phyloP scores from a whole-genome alignment of 2,888 invertebrate species.

The Micoletzkya japonica region DNA sequence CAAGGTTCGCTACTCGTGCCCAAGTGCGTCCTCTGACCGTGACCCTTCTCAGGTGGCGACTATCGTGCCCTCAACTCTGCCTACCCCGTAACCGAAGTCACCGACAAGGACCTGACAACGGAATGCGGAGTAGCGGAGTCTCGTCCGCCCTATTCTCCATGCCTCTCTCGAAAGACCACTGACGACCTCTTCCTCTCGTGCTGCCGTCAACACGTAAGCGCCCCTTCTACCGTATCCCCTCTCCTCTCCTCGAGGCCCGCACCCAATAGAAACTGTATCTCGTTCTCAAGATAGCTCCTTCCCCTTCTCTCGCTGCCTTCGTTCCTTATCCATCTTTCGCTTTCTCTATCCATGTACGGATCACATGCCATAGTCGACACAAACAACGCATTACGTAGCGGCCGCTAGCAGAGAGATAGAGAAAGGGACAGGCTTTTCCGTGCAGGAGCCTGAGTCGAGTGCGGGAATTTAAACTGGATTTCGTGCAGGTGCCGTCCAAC shows the following conservation, averaged over 20 bases:
- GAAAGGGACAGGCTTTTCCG: no score
- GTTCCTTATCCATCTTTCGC: no score
- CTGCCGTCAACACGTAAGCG: conserved; percentile 53
- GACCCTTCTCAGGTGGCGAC: conserved; percentile 42
- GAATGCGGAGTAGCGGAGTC: conserved; percentile 52
- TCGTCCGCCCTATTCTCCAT: conserved; percentile 58
- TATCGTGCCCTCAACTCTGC: conserved; percentile 47
- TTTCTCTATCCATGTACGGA: no score
- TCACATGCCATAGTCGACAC: no score
- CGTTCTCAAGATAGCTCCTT: no score
- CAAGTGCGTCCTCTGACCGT: conserved; percentile 1
- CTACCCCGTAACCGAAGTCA: conserved; percentile 57
- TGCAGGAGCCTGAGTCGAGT: no score
- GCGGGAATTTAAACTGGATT: neutral
- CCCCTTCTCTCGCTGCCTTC: no score
- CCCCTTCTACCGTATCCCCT: no score
- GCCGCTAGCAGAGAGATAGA: no score
- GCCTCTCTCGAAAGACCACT: conserved; percentile 52
- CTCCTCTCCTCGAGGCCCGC: no score
- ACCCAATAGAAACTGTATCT: no score
- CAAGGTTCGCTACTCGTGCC: neutral
- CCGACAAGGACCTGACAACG: conserved; percentile 51
- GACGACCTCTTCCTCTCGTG: conserved; percentile 60
- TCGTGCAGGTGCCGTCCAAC: conserved; percentile 49
- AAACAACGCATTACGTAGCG: no score